A percentile compares a stretch with the other conserved stretches of the same genome.
phyloP scores from a whole-genome alignment of 2,888 invertebrate genomes.

The Phalangium opilio region DNA sequence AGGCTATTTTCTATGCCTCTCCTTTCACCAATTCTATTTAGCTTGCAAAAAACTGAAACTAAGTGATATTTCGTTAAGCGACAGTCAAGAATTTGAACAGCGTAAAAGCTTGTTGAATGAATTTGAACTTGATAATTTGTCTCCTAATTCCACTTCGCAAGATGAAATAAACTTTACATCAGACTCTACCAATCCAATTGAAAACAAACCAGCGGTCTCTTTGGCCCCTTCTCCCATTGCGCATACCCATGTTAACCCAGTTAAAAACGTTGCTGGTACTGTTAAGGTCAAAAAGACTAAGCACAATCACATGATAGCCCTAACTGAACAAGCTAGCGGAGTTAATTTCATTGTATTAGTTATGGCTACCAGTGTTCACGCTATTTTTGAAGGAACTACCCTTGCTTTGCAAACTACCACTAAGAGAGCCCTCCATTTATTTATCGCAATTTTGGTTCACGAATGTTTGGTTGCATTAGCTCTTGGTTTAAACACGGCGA shows the following conservation, averaged over 20 bases:
- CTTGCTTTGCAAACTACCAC: slow-evolving; percentile 27
- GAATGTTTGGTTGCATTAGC: slow-evolving; percentile 27
- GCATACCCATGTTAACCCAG: slow-evolving; percentile 4
- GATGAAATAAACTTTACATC: too few species aligned
- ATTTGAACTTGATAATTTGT: slow-evolving; percentile 14
- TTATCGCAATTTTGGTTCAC: slow-evolving; percentile 28
- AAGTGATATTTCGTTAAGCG: slow-evolving; percentile 9
- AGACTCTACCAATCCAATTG: too few species aligned
- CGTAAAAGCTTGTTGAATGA: slow-evolving; percentile 13
- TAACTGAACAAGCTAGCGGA: slow-evolving; percentile 11
- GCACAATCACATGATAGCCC: slow-evolving; percentile 8
- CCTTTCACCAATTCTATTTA: slow-evolving; percentile 24
- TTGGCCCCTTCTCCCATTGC: background rate
- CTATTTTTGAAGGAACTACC: slow-evolving; percentile 31
- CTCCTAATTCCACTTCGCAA: slow-evolving; percentile 7
- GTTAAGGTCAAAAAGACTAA: slow-evolving; percentile 6
- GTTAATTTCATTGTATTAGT: slow-evolving; percentile 26
- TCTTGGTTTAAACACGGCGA: slow-evolving; percentile 27
- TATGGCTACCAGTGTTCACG: slow-evolving; percentile 28
- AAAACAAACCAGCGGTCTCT: too few species aligned
- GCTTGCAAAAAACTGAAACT: background rate
- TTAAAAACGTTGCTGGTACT: slow-evolving; percentile 3
- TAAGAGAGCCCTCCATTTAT: slow-evolving; percentile 24
- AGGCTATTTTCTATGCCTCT: slow-evolving; percentile 28
- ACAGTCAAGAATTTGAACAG: slow-evolving; percentile 9